These are phyloP conservation scores for Alviniconcha marisindica DNA, from an alignment of 1,140 invertebrate genomes.

Conservation along the genomic window DNA sequence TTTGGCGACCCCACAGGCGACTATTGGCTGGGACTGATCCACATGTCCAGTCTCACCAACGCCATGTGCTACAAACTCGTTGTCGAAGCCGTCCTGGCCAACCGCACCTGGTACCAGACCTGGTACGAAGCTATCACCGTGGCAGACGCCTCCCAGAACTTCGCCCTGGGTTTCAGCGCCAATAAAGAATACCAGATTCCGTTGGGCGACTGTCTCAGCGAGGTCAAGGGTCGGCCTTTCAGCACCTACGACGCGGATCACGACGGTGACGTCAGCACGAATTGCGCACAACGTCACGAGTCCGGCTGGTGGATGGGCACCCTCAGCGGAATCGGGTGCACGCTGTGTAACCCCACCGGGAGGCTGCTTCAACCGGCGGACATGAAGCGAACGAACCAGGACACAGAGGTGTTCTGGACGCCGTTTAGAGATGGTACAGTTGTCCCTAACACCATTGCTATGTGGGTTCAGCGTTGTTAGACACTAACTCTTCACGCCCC, in stretches of 20 bases:
- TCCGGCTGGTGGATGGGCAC: conserved; percentile 39
- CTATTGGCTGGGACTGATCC: conserved; percentile 9
- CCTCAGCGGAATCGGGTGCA: too few relatives aligned
- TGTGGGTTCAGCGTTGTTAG: too few relatives aligned
- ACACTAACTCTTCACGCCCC: too few relatives aligned
- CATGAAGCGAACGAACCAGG: too few relatives aligned
- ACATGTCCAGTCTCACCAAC: neutral
- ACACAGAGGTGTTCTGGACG: too few relatives aligned
- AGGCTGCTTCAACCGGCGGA: too few relatives aligned
- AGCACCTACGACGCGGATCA: conserved; percentile 44
- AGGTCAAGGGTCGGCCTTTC: conserved; percentile 23
- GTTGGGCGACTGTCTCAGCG: conserved; percentile 20
- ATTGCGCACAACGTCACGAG: conserved; percentile 28
- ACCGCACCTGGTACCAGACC: neutral
- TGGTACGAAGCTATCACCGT: neutral
- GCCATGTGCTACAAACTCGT: neutral
- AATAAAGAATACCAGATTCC: neutral
- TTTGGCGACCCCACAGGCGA: neutral
- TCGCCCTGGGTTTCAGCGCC: neutral
- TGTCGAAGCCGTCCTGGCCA: neutral
- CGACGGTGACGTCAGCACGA: conserved; percentile 23
- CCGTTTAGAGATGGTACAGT: too few relatives aligned
- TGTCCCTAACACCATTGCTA: too few relatives aligned
- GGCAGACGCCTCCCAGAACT: neutral
- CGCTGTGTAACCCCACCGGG: conserved; percentile 33